Base-by-base conservation (phyloP, 2,113 vertebrate genomes). In the human (Homo sapiens) region DNA sequence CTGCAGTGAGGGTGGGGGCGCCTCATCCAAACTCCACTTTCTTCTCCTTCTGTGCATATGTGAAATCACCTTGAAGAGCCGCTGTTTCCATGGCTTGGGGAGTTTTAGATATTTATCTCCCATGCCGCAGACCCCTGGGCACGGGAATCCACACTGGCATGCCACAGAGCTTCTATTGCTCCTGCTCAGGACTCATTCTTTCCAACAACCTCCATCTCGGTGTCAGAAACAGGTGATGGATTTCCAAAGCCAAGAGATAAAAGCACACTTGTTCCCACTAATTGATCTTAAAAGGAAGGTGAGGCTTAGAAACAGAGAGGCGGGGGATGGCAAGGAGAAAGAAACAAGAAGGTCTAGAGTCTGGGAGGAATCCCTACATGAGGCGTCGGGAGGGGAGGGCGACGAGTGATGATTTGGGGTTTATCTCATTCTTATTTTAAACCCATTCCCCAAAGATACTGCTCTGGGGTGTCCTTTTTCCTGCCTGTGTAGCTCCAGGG, bases 221-320 rank as follows among this genome's bases (percentile, higher is more conserved):
- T 32, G 43, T 79, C 6, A 1, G 50, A 38, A 90, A 43, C 75
- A 11, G 78, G 75, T 22, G 82, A 86, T 82, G 57, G 75, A 27
- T 95, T 84, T 93, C 96, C 88, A 97, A 96, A 97, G 94, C 93
- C 25, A 38, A 0, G 61, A 88, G 94, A 96, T 93, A 97, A 96
- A 94, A 57, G 0, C 6, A 68, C 27, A n/a, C 85, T 79, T 78
- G 83, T 94, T 97, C 92, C 66, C 14, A 4, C 91, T 93, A 81
- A 96, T 70, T 85, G 95, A 97, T 95, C 94, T 76, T 82, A 72
- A 94, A 96, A 90, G 76, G 88, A 85, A 95, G 61, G 75, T 4
- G 8, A 83, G 8, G 13, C 78, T 97, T 80, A 59, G 66, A 93
- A 72, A 40, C 10, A 13, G 57, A 76, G 79, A 50, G 64, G 38